Percentiles rank a stretch among this genome's conserved stretches.
Conservation (phyloP, 2,888 invertebrate genomes). For the Noctuana brunneofusca region DNA sequence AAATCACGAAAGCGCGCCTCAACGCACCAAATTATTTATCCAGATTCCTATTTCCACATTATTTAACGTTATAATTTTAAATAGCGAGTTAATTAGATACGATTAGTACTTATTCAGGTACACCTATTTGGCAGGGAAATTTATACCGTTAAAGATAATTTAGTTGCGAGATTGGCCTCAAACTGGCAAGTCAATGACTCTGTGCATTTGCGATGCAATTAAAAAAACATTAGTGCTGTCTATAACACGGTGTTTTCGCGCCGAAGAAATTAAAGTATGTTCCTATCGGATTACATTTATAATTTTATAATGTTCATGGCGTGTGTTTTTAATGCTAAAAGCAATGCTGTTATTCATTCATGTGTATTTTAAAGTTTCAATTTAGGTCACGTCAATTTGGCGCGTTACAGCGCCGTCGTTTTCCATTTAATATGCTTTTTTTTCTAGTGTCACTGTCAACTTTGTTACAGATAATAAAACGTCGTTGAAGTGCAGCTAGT, state of each 20-base stretch:
- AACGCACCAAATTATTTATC: too few relatives aligned
- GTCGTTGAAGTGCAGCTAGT: constrained; percentile 26
- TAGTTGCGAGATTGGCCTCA: constrained; percentile 24
- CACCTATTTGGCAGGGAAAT: constrained; percentile 22
- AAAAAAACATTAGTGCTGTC: constrained; percentile 40
- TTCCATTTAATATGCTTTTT: constrained; percentile 27
- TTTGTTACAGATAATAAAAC: constrained; percentile 33
- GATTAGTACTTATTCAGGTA: neutral
- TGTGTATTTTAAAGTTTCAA: constrained; percentile 34
- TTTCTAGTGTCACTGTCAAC: constrained; percentile 31
- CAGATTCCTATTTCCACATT: neutral
- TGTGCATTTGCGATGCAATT: constrained; percentile 37
- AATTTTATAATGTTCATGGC: neutral
- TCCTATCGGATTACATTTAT: constrained; percentile 13
- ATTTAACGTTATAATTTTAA: neutral
- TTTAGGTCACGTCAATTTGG: constrained; percentile 34
- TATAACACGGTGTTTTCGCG: constrained; percentile 21
- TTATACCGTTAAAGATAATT: constrained; percentile 26
- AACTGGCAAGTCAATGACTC: constrained; percentile 39
- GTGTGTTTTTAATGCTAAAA: constrained; percentile 20
- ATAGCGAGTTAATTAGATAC: constrained; percentile 3
- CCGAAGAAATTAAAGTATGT: constrained; percentile 7
- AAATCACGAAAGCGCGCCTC: too few relatives aligned
- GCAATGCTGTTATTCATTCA: constrained; percentile 27
- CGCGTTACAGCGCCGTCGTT: constrained; percentile 23